Evolutionary conservation across 2,113 vertebrate species (phyloP), one percentile per base, ranked within the genome.

Genomic region (Ammospiza nelsoni): DNA sequence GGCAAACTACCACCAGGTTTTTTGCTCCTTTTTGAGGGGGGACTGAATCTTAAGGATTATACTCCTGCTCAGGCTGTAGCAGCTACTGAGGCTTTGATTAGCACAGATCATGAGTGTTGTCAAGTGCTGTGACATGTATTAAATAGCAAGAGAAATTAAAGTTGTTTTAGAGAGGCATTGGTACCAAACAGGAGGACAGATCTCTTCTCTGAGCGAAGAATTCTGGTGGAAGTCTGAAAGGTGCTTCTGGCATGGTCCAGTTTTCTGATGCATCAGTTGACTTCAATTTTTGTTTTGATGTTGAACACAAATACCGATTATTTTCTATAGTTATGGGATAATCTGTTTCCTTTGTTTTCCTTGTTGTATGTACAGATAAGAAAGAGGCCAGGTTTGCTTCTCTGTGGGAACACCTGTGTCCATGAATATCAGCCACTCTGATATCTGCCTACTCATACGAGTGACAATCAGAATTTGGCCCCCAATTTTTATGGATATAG

Each of bases 1-100:
- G 96, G 97, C 96, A 97, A 98, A 97, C 97, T 97, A 94, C 97
- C 20, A 10, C 97, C 91, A 87, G 52, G 11, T 97, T 93, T 82
- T 94, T 91, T 63, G 57, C 13, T 41, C 44, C 9, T 17, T 71
- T 95, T 72, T 59, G 86, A 76, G 67, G 80, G 68, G 81, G 76
- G 74, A 85, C 72, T 82, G 88, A 93, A 77, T 98, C 87, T 96
- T 94, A 68, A 97, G 89, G 93, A 93, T 95, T 87, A 87, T 71
- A 57, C 83, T 95, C 74, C 82, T 25, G n/a, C 77, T 94, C 33
- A 55, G 96, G 85, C 74, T 91, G 68, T 41, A 29, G 87, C 63
- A 95, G 66, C 87, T 76, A 84, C 69, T 0, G 17, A 92, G 43
- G 23, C 94, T 97, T 95, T 97, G 97, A 97, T 97, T 97, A 96